Base-by-base conservation (phyloP, 2,113 vertebrate genomes). In the Nibea coibor region DNA sequence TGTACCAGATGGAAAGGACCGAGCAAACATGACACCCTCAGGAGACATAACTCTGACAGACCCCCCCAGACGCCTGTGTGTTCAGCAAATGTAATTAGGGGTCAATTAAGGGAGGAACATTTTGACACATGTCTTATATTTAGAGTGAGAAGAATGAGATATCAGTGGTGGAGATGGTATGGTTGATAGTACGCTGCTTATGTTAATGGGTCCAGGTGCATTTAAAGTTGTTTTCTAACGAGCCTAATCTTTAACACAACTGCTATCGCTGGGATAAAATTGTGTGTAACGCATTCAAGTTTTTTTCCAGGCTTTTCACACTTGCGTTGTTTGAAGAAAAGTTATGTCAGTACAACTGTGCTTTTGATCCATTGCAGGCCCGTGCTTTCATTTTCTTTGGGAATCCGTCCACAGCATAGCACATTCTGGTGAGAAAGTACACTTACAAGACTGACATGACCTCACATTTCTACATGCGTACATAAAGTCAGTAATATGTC, bases 41-140 rank as follows among this genome's bases (percentile, higher is more conserved):
- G 67, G 82, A 92, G 87, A 87, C 78, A 78, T 19, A 84, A 70
- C 66, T 61, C 72, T 48, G 51, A 77, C 76, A 22, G 78, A 88
- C 85, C 89, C 85, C 89, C 89, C 76, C 88, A 88, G 86, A 86
- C 76, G 24, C 86, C 82, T 93, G 93, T 90, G 88, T 91, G 90
- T 78, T 91, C 86, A 88, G 86, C 59, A 92, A 92, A 94, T 93
- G 91, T 81, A 88, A 95, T 94, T 93, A 93, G 83, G 87, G 73
- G 58, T 86, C 84, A 87, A 85, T 89, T 89, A 88, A 80, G 71
- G 81, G 81, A 64, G 81, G 77, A 82, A 92, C 91, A 93, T 92
- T 94, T 91, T 90, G 90, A 94, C 91, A 94, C 85, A 82, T 93
- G 90, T 90, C 88, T 92, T 81, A 77, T 86, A 91, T 94, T 93